phyloP scores from a whole-genome alignment of 2,888 invertebrate genomes.

The Xanthia icteritia region DNA sequence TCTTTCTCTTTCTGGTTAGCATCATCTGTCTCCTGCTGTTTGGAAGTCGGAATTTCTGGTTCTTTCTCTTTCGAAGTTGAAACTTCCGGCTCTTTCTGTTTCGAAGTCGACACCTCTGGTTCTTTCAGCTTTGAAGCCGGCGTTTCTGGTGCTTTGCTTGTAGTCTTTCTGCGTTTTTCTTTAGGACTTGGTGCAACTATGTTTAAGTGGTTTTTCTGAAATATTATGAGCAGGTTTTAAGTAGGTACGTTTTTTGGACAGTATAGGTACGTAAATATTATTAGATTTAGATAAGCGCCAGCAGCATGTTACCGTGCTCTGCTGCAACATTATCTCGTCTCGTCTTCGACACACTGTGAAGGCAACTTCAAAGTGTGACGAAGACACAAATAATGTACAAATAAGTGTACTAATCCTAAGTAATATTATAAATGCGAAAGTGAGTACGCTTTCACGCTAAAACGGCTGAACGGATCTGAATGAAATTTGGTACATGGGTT shows the following conservation, averaged over 20 bases:
- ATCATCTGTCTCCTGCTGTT: slow-evolving; percentile 17
- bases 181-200: slow-evolving; percentile 63
- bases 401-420: no score
- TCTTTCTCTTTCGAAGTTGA: slow-evolving; percentile 21
- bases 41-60: slow-evolving; percentile 15
- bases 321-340: no score
- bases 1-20: slow-evolving; percentile 21
- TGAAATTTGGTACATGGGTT: no score
- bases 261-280: background rate
- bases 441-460: no score
- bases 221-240: slow-evolving; percentile 18
- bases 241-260: background rate
- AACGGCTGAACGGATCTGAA: no score
- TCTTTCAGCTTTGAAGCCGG: slow-evolving; percentile 37
- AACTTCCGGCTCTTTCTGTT: slow-evolving; percentile 16
- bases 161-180: slow-evolving; percentile 77
- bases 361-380: background rate
- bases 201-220: slow-evolving; percentile 59
- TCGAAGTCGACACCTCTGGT: slow-evolving; percentile 19
- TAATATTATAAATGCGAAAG: no score
- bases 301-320: background rate
- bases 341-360: no score
- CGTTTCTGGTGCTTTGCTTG: slow-evolving; percentile 39
- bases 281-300: background rate
- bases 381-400: no score